These are phyloP conservation scores for Hesperophylax magnus DNA, from an alignment of 1,140 invertebrate genomes.

Conservation along the genomic window DNA sequence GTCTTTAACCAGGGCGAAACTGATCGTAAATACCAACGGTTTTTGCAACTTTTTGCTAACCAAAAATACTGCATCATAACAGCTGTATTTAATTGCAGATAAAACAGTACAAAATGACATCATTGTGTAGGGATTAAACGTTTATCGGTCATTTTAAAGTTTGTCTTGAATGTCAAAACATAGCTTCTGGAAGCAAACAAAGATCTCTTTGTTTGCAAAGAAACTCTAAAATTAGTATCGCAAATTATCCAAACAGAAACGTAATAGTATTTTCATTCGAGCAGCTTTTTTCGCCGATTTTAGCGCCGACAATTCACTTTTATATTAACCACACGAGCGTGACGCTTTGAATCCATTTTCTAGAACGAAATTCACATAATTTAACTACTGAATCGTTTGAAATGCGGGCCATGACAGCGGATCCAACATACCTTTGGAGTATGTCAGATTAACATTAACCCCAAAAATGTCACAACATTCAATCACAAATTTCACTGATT, in stretches of 20 bases:
- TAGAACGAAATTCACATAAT: too few relatives aligned
- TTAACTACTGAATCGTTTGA: background rate
- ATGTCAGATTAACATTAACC: background rate
- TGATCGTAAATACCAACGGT: too few relatives aligned
- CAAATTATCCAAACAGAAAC: background rate
- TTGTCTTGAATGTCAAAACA: conserved; percentile 16
- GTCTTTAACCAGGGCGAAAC: too few relatives aligned
- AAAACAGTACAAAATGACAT: too few relatives aligned
- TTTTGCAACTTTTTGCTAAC: too few relatives aligned
- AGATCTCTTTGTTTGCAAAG: background rate
- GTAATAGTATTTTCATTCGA: background rate
- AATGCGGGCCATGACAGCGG: background rate
- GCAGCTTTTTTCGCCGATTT: too few relatives aligned
- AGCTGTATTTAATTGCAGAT: too few relatives aligned
- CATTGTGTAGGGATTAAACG: too few relatives aligned
- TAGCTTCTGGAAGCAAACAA: background rate
- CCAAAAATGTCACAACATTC: background rate
- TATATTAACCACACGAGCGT: background rate
- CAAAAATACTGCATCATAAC: too few relatives aligned
- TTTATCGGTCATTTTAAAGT: too few relatives aligned
- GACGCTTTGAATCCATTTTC: background rate
- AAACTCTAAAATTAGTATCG: conserved; percentile 8
- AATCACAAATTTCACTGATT: background rate
- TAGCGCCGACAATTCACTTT: background rate
- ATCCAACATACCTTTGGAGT: background rate